phyloP scores from a whole-genome alignment of 1,140 invertebrate species.

The Diorhabda carinulata region DNA sequence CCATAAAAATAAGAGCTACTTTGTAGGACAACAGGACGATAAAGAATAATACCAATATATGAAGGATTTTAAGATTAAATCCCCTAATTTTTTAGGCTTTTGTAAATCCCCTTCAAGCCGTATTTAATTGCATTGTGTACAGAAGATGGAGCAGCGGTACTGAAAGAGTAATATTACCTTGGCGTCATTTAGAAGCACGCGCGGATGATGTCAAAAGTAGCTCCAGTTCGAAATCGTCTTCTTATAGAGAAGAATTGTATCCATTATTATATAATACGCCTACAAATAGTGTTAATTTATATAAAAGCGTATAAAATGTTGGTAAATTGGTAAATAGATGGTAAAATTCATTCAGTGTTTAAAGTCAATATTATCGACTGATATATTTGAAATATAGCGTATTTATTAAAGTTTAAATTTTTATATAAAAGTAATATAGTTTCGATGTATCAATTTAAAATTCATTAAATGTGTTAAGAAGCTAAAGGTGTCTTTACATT shows the following conservation, averaged over 20 bases:
- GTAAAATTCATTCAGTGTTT: too few relatives aligned
- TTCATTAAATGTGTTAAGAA: too few relatives aligned
- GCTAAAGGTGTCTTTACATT: too few relatives aligned
- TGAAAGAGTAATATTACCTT: slow-evolving; percentile 42
- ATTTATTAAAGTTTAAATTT: too few relatives aligned
- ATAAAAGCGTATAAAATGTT: slow-evolving; percentile 25
- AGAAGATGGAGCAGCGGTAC: slow-evolving; percentile 59
- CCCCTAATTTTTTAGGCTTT: slow-evolving; percentile 58
- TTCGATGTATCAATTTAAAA: too few relatives aligned
- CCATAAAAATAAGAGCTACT: too few relatives aligned
- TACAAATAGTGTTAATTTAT: slow-evolving; percentile 34
- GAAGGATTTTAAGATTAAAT: too few relatives aligned
- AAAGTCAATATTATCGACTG: too few relatives aligned
- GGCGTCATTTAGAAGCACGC: slow-evolving; percentile 32
- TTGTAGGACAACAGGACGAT: too few relatives aligned
- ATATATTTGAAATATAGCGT: too few relatives aligned
- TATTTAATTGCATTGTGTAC: slow-evolving; percentile 75
- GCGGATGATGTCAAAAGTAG: slow-evolving; percentile 6
- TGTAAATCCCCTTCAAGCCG: slow-evolving; percentile 76
- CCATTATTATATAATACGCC: slow-evolving; percentile 34
- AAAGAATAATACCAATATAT: too few relatives aligned
- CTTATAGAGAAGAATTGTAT: slow-evolving; percentile 32
- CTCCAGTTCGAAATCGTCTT: slow-evolving; percentile 11
- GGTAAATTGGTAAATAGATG: neutral
- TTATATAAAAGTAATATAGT: too few relatives aligned